Percentiles rank a stretch among this genome's conserved stretches.
Conservation (phyloP, 1,140 invertebrate species). For the Homalodisca vitripennis region DNA sequence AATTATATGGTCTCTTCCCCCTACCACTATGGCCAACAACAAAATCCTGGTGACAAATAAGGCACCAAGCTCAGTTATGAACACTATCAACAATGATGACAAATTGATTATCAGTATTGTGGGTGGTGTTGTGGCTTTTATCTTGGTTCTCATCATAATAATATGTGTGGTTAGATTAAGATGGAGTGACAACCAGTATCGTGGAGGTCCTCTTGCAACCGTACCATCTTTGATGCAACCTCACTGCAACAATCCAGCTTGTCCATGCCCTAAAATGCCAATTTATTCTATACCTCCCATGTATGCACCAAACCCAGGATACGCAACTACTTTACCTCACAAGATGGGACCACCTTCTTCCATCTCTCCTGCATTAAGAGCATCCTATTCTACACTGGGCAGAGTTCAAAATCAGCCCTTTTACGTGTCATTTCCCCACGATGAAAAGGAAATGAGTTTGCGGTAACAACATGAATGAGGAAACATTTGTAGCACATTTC, state of each 20-base stretch:
- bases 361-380: conserved; percentile 39
- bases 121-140: conserved; percentile 86
- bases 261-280: conserved; percentile 39
- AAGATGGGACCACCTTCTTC: conserved; percentile 42
- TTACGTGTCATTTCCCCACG: conserved; percentile 37
- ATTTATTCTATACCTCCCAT: conserved; percentile 33
- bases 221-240: conserved; percentile 52
- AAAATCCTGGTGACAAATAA: conserved; percentile 53
- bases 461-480: conserved; percentile 28
- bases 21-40: conserved; percentile 54
- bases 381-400: conserved; percentile 43
- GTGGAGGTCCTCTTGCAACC: conserved; percentile 61
- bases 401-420: conserved; percentile 41
- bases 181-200: conserved; percentile 61
- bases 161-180: conserved; percentile 79
- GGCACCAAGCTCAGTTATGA: conserved; percentile 44
- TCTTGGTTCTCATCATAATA: conserved; percentile 81
- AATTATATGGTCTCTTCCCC: conserved; percentile 83
- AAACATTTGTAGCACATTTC: too few species aligned
- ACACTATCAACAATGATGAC: conserved; percentile 77
- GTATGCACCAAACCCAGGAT: conserved; percentile 39
- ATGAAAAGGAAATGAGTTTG: conserved; percentile 37
- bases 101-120: conserved; percentile 90
- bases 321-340: conserved; percentile 42
- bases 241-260: conserved; percentile 42